Evolutionary conservation across 1,140 invertebrate genomes (phyloP), one percentile per base, ranked within the genome.

Genomic region (Drosophila repleta): DNA sequence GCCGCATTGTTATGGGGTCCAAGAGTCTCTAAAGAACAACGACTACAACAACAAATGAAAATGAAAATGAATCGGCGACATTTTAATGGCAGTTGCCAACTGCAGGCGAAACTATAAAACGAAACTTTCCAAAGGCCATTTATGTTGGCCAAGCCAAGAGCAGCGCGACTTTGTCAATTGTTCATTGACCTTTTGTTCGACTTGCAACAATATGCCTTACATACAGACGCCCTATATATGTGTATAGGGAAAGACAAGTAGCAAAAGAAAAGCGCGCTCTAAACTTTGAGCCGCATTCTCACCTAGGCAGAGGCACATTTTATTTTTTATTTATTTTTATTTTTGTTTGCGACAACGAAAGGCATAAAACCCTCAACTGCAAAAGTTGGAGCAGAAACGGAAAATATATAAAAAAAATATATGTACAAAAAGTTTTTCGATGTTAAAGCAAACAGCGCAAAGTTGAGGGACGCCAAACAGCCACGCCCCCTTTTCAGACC

Each of bases 171-270:
- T 87, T 81, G 77, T 74, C 81, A 85, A 85, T 87, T 85, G 77
- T 74, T 68, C 61, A 74, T 51, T 74, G 82, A 87, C 82, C 82
- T 85, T 85, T 77, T 87, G 65, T 85, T 83, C 71, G n/a, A 35
- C 53, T 35, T 10, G 24, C 8, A 8, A 24, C 21, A 51, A 17
- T 46, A 6, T n/a, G n/a, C 6, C 10, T 18, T 52, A 17, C 5
- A 52, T 21, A 20, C 11, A 8, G n/a, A n/a, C n/a, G n/a, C n/a
- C n/a, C n/a, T 24, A 49, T 21, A 1, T 41, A 43, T 15, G 37
- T 29, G 15, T 46, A 57, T 18, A 21, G 18, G 3, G 15, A 32
- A 20, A 15, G 35, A 46, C 46, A 68, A 32, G 41, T 29, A 15
- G 7, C 11, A 17, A n/a, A n/a, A 48, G 53, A 53, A 29, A 53